Base-by-base conservation (phyloP, 2,888 invertebrate species). In the Parelbella ahira region DNA sequence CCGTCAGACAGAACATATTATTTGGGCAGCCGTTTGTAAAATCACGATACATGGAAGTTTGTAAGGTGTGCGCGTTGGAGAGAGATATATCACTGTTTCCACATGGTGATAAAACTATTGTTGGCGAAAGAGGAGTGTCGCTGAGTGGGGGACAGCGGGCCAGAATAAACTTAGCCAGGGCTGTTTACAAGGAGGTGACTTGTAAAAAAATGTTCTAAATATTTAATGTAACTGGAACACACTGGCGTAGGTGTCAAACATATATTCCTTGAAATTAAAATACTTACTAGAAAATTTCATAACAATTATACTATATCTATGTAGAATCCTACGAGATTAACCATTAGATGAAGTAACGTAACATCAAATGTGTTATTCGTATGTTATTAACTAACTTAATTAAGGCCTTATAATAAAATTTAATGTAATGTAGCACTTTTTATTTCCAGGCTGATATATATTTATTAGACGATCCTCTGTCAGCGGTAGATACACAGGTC, bases 1-100 rank as follows among this genome's bases (percentile, higher is more conserved):
- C 94, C 10, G 92, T 99, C 0, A 90, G 95, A 5, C 96, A 98
- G 68, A 99, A 99, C 68, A 96, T 99, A 54, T 73, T 97, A 0
- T 98, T 99, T 68, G 98, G 97, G 0, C 90, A 89, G 62, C 88
- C 90, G 49, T 93, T 90, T 86, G 90, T 68, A 34, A 84, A 74
- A 44, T 47, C 74, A 5, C 88, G 90, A 9, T 93, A 89, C 57
- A 93, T 88, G 76, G 89, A 91, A 66, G 92, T 92, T 8, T 82
- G 96, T 18, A 91, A 89, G 60, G 92, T 91, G 0, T 94, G 94
- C 68, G 92, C 93, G 5, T 80, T 94, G 11, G 91, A 91, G 60
- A 78, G 91, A 54, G 96, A 97, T 59, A 91, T 96, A 49, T 89
- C 89, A 1, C 76, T 93, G 34, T 89, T 96, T 56, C 93, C 94